Evolutionary conservation across 2,888 invertebrate genomes (phyloP), one percentile per base, ranked within the genome.

Genomic region (Pseudolycoriella hygida): DNA sequence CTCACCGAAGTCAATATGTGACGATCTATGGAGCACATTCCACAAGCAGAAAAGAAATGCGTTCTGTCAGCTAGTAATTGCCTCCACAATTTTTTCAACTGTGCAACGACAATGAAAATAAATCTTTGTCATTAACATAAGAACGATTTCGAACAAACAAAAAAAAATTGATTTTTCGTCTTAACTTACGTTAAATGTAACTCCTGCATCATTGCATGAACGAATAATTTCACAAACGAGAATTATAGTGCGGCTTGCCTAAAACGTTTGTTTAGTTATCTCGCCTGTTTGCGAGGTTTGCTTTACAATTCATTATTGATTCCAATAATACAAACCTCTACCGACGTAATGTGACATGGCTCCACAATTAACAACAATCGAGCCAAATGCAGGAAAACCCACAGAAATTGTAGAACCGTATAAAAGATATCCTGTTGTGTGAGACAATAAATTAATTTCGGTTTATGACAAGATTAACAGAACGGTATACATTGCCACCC

Each of bases 361-460:
- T 73, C 73, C 3, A 73, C 69, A 20, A 72, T 61, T 50, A 72
- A 57, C 11, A 72, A 50, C 49, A 73, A 54, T 38, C 72, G 62
- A 39, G 59, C 50, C 3, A 61, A 46, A 50, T 73, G 73, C 38
- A 68, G 66, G 19, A 64, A 42, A 25, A 69, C 67, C 73, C 73
- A 73, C 3, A 68, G 52, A 17, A 61, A 53, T 50, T 72, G 71
- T 3, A 69, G 57, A 48, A 60, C 54, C 6, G 70, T 57, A 41
- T 68, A 69, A 17, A 67, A 57, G 49, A 59, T 57, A 46, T 66
- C 63, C 34, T 57, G 8, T 20, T 38, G 15, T 5, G 34, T 34
- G 12, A 5, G 4, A 12, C 15, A 34, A 8, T 4, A 5, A 12
- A 34, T 14, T 34, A 34, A 34, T 12, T 34, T 34, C 11, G 5